phyloP scores from a whole-genome alignment of 1,140 invertebrate species.

The Zophobas atratus region DNA sequence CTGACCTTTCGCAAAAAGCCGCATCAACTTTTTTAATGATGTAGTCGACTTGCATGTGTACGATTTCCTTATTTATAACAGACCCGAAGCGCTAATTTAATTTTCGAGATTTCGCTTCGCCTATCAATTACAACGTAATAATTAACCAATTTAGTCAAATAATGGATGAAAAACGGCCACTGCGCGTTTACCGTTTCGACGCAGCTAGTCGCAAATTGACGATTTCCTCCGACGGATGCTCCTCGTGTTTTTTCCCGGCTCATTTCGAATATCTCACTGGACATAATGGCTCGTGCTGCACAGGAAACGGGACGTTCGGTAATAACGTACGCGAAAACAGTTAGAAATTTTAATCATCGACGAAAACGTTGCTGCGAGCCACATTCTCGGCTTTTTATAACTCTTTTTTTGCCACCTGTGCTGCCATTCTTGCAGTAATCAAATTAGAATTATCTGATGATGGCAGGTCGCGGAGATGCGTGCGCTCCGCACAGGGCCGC shows the following conservation, averaged over 20 bases:
- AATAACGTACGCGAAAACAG: slow-evolving; percentile 7
- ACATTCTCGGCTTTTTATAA: slow-evolving; percentile 5
- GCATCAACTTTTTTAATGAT: slow-evolving; percentile 42
- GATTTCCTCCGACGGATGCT: slow-evolving; percentile 12
- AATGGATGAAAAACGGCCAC: slow-evolving; percentile 12
- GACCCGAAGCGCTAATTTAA: slow-evolving; percentile 36
- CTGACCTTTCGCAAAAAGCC: slow-evolving; percentile 48
- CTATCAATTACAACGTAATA: slow-evolving; percentile 29
- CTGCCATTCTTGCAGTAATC: neutral
- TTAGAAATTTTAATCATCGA: slow-evolving; percentile 29
- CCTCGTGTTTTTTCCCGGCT: neutral
- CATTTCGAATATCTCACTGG: slow-evolving; percentile 35
- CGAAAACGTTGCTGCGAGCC: neutral
- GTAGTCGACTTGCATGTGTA: slow-evolving; percentile 31
- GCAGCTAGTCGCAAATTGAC: neutral
- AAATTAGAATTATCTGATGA: slow-evolving; percentile 14
- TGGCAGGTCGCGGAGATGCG: neutral
- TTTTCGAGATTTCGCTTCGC: slow-evolving; percentile 35
- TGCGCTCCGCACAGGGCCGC: no score
- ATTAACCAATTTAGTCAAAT: slow-evolving; percentile 40
- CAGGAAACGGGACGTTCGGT: slow-evolving; percentile 25
- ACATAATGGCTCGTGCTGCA: slow-evolving; percentile 26
- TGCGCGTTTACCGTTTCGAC: slow-evolving; percentile 2
- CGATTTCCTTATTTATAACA: slow-evolving; percentile 41
- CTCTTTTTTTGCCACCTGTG: neutral